Conservation (phyloP, 2,888 invertebrate species). For the Sabatieria punctata region DNA sequence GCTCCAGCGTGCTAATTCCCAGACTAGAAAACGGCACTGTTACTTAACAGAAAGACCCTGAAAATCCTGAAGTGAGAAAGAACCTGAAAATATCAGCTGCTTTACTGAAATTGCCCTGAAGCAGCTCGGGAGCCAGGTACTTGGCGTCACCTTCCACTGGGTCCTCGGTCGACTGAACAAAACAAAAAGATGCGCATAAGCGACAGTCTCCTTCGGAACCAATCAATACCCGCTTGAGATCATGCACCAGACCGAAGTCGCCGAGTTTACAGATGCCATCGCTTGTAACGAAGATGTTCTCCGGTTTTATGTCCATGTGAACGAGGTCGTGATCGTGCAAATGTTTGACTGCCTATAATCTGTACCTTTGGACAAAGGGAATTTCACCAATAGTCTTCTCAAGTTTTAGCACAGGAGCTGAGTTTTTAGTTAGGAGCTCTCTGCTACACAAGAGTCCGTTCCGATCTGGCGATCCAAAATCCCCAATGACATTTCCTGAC, state of each 20-base stretch:
- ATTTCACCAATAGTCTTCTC: too few species aligned
- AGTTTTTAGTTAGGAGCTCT: too few species aligned
- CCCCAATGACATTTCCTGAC: too few species aligned
- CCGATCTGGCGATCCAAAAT: too few species aligned
- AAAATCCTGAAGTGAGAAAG: not conserved
- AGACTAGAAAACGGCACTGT: constrained; percentile 36
- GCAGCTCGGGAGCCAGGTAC: constrained; percentile 54
- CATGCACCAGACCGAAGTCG: constrained; percentile 55
- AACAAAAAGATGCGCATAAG: not conserved
- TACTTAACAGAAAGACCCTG: not conserved
- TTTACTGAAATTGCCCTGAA: constrained; percentile 47
- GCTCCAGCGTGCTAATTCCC: constrained; percentile 52
- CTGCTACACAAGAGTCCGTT: too few species aligned
- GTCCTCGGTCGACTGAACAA: constrained; percentile 14
- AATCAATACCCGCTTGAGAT: constrained; percentile 39
- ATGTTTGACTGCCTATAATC: constrained; percentile 40
- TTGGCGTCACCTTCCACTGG: constrained; percentile 51
- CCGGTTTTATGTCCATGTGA: constrained; percentile 59
- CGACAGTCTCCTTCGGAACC: not conserved
- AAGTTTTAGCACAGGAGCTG: too few species aligned
- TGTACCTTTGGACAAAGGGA: too few species aligned
- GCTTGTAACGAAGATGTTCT: constrained; percentile 53
- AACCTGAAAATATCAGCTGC: constrained; percentile 53
- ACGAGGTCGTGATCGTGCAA: constrained; percentile 50
- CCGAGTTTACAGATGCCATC: constrained; percentile 50